Evolutionary conservation across 2,888 invertebrate genomes (phyloP).

Genomic region (Zeuzera pyrina): DNA sequence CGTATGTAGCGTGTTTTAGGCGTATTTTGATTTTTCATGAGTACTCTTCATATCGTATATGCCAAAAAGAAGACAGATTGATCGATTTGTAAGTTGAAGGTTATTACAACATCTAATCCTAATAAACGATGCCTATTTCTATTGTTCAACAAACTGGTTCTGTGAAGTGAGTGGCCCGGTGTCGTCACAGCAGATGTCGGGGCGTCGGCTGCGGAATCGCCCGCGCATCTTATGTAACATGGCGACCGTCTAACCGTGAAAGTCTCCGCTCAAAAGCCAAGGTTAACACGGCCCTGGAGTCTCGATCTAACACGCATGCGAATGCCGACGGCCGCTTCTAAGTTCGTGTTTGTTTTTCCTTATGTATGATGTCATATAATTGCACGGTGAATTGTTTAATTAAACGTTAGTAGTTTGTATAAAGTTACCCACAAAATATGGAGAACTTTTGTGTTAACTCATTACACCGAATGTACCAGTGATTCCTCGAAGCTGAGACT

Average conservation of each 20-base stretch:
- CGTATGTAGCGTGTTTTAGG: no score
- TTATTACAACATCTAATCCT: no score
- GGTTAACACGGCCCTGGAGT: constrained; percentile 64
- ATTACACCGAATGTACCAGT: constrained; percentile 19
- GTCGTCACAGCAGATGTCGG: constrained; percentile 56
- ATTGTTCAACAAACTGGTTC: constrained; percentile 44
- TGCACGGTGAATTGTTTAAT: constrained; percentile 31
- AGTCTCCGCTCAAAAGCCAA: constrained; percentile 72
- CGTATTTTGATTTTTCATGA: no score
- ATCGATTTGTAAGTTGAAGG: no score
- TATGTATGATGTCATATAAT: constrained; percentile 54
- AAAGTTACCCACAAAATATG: constrained; percentile 16
- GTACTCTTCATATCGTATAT: no score
- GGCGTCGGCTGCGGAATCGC: constrained; percentile 30
- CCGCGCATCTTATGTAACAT: constrained; percentile 62
- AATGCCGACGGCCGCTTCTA: constrained; percentile 50
- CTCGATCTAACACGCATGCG: constrained; percentile 49
- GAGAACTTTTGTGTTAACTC: constrained; percentile 22
- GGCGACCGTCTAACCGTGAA: constrained; percentile 69
- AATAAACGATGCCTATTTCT: constrained; percentile 20
- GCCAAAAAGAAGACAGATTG: no score
- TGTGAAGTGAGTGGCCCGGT: constrained; percentile 39
- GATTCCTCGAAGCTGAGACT: constrained; percentile 14
- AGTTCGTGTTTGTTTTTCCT: constrained; percentile 49
- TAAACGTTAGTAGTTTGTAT: constrained; percentile 16